Evolutionary conservation across 1,140 invertebrate species (phyloP).

Genomic region (Spodoptera litura): DNA sequence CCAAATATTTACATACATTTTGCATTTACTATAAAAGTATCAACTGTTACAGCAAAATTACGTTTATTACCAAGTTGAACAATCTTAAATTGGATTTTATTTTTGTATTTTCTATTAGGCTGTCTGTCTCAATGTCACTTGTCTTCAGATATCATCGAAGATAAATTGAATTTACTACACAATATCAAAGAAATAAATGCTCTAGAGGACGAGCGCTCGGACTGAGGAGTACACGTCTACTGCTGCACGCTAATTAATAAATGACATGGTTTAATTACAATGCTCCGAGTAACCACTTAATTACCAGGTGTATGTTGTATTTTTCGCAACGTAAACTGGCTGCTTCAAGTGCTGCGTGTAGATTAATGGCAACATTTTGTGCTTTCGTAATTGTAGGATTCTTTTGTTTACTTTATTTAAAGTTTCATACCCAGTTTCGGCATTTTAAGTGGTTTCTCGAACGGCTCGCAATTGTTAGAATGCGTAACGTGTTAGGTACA

Average conservation of each 20-base stretch:
- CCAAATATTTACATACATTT: neutral
- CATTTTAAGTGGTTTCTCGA: too few relatives aligned
- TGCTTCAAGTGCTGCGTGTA: too few relatives aligned
- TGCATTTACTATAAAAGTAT: neutral
- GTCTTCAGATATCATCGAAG: neutral
- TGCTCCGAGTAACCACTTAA: conserved; percentile 16
- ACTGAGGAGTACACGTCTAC: neutral
- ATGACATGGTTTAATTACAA: conserved; percentile 2
- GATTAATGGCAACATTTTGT: too few relatives aligned
- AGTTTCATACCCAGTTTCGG: too few relatives aligned
- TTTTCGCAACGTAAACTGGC: neutral
- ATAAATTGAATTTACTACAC: neutral
- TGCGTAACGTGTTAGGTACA: too few relatives aligned
- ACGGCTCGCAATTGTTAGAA: neutral
- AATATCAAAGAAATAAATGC: conserved; percentile 6
- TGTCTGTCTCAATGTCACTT: neutral
- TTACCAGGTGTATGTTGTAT: conserved; percentile 2
- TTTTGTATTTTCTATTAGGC: neutral
- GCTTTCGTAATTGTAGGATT: too few relatives aligned
- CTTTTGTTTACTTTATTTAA: too few relatives aligned
- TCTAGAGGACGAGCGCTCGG: neutral
- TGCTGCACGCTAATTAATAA: neutral
- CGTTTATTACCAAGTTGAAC: neutral
- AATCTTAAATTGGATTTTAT: neutral
- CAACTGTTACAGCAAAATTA: neutral